A percentile compares a stretch with the other conserved stretches of the same genome.
These are phyloP conservation scores for Marmota monax DNA, from an alignment of 2,113 vertebrate species.

Conservation along the genomic window DNA sequence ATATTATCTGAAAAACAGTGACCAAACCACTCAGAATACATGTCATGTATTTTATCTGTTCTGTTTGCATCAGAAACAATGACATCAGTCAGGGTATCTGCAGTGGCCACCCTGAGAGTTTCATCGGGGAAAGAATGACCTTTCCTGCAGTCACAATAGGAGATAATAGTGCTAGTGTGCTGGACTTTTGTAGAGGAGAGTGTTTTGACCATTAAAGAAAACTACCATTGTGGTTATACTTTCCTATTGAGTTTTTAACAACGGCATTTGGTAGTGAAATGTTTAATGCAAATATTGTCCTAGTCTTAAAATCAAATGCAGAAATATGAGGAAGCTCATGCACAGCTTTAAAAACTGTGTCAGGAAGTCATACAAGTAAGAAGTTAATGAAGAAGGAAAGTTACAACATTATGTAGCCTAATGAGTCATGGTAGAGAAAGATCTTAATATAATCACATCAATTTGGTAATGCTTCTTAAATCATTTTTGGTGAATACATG, in stretches of 20 bases:
- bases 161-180: neutral
- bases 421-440: conserved; percentile 54
- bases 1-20: neutral
- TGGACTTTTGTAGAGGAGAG: neutral
- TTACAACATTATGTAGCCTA: conserved; percentile 1
- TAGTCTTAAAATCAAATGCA: neutral
- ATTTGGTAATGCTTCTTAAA: conserved; percentile 16
- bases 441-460: conserved; percentile 7
- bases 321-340: neutral
- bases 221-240: neutral
- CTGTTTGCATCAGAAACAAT: neutral
- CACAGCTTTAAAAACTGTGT: neutral
- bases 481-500: conserved; percentile 59
- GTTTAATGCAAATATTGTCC: neutral
- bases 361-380: neutral
- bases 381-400: conserved; percentile 64
- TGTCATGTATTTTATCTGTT: neutral
- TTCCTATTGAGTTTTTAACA: neutral
- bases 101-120: neutral
- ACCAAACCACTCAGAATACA: neutral
- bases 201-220: neutral
- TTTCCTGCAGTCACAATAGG: neutral
- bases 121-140: neutral
- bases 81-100: neutral
- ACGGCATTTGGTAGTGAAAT: neutral